A percentile compares a stretch with the other conserved stretches of the same genome.
phyloP scores from a whole-genome alignment of 2,113 vertebrate species.

The Chauna torquata region DNA sequence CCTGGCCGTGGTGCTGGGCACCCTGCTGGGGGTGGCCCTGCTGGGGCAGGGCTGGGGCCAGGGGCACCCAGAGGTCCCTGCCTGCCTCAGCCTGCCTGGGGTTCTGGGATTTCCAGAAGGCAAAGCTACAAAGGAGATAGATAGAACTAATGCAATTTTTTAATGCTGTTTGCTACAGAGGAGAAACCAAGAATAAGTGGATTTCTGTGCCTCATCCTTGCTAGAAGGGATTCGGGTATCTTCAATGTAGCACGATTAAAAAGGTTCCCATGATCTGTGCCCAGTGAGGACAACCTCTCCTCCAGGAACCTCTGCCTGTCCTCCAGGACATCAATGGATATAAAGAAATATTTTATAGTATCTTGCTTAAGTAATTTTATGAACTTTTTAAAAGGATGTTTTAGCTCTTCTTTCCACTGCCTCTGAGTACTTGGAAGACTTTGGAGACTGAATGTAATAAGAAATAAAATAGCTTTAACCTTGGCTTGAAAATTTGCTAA shows the following conservation, averaged over 20 bases:
- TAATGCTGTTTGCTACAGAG: not conserved
- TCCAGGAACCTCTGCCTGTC: not conserved
- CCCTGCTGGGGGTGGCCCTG: no score
- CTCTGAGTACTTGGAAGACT: not conserved
- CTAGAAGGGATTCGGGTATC: not conserved
- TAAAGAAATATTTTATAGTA: not conserved
- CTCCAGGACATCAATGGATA: not conserved
- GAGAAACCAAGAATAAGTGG: not conserved
- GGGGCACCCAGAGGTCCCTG: no score
- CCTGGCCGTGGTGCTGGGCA: no score
- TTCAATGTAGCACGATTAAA: not conserved
- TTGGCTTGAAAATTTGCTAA: not conserved
- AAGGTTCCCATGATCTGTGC: not conserved
- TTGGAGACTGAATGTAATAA: not conserved
- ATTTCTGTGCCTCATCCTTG: not conserved
- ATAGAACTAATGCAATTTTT: not conserved
- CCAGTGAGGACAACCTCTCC: not conserved
- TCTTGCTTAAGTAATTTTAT: not conserved
- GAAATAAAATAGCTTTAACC: not conserved
- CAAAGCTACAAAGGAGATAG: not conserved
- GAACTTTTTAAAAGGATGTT: fast-evolving
- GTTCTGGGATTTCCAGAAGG: not conserved
- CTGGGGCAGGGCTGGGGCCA: no score
- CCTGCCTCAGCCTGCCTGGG: no score
- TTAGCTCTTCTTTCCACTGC: not conserved